Evolutionary conservation across 2,888 invertebrate species (phyloP), one percentile per base, ranked within the genome.

Genomic region (Dynastes grantii): DNA sequence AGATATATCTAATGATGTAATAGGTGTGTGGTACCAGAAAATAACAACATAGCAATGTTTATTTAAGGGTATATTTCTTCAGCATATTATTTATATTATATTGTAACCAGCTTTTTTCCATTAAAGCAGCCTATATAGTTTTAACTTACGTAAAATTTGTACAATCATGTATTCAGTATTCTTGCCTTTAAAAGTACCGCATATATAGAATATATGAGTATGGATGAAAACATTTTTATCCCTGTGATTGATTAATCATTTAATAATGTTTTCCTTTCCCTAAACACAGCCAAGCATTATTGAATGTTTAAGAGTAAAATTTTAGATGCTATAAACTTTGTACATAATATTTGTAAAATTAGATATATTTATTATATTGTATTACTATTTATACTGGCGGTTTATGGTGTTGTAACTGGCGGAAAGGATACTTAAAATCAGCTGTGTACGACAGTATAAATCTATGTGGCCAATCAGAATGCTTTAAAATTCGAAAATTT

Each of bases 101-200:
- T 45, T 6, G 2, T 45, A 45, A 45, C 45, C 8, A 11, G 45
- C 45, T 45, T 45, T 45, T 45, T 45, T 45, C 8, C 45, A 11
- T 45, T 45, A 11, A 45, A 8, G 11, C 45, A 45, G 45, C 45
- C 9, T 45, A 37, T 37, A 40, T 67, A 45, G n/a, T 45, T 45
- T 40, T 6, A 5, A 65, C 9, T 68, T 16, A 27, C 9, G 51
- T 27, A 68, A 71, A 55, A 32, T 71, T 55, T 71, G 55, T 58
- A 71, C 71, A 71, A 71, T 71, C 71, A 76, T 32, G 22, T 80
- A 80, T 81, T 80, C 81, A 81, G 81, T 81, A 81, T 81, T 81
- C 81, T 81, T 81, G 81, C 81, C 81, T 80, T 79, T 81, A 78
- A 78, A 79, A 51, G 67, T 79, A 76, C 65, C 68, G 8, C 45